A percentile compares a stretch with the other conserved stretches of the same genome.
phyloP scores from a whole-genome alignment of 37 sponge, comb jelly and placozoan species.

The Corticium candelabrum region DNA sequence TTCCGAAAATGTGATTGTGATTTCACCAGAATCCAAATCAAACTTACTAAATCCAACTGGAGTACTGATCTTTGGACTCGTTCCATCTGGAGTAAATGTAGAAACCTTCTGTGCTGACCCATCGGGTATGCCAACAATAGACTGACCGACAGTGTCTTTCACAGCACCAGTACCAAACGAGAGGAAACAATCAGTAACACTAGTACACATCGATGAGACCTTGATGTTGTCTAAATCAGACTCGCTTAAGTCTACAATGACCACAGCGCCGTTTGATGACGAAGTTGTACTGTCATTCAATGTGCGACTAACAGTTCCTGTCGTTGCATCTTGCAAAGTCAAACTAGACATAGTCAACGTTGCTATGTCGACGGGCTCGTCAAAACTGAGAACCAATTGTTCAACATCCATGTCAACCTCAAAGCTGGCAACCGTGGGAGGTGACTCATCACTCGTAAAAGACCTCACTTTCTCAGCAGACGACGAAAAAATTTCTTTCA shows the following conservation, averaged over 20 bases:
- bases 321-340: slow-evolving; percentile 48
- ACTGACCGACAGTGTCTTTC: slow-evolving; percentile 53
- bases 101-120: slow-evolving; percentile 30
- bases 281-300: slow-evolving; percentile 24
- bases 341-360: slow-evolving; percentile 24
- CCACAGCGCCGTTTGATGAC: slow-evolving; percentile 38
- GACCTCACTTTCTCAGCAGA: slow-evolving; percentile 10
- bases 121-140: slow-evolving; percentile 29
- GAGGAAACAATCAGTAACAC: slow-evolving; percentile 49
- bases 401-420: slow-evolving; percentile 55
- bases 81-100: not conserved
- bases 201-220: slow-evolving; percentile 47
- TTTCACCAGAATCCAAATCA: slow-evolving; percentile 25
- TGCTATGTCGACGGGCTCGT: slow-evolving; percentile 51
- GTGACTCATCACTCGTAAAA: slow-evolving; percentile 47
- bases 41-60: not conserved
- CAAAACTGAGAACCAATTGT: slow-evolving; percentile 24
- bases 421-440: slow-evolving; percentile 32
- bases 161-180: slow-evolving; percentile 33
- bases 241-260: slow-evolving; percentile 31
- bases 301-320: slow-evolving; percentile 15
- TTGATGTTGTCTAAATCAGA: slow-evolving; percentile 70
- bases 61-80: not conserved
- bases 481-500: slow-evolving; percentile 19
- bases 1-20: slow-evolving; percentile 36